Percentiles rank a stretch among this genome's conserved stretches.
Conservation (phyloP, 2,888 invertebrate genomes). For the Dysmachus trigonus region DNA sequence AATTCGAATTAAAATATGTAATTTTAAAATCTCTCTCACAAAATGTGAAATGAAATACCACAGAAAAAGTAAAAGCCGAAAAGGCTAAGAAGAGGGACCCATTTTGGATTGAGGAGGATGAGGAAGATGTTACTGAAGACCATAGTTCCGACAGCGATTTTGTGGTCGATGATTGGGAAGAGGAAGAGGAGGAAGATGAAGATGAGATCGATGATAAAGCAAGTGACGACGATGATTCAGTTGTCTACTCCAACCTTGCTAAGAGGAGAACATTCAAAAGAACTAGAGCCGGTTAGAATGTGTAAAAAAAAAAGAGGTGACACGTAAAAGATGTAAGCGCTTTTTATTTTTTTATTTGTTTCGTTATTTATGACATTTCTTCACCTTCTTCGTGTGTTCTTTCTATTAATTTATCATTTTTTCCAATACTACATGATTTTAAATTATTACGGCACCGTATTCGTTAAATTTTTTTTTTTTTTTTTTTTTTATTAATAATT, state of each 20-base stretch:
- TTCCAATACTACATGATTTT: background rate
- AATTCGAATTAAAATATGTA: background rate
- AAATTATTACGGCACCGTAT: background rate
- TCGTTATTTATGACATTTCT: background rate
- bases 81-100: background rate
- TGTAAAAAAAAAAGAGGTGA: background rate
- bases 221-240: background rate
- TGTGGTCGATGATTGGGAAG: conserved; percentile 30
- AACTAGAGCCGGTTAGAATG: conserved; percentile 6
- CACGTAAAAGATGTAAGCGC: background rate
- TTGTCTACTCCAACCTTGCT: background rate
- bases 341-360: background rate
- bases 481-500: background rate
- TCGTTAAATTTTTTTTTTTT: background rate
- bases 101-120: background rate
- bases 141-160: conserved; percentile 33
- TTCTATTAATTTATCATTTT: background rate
- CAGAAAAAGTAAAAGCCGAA: background rate
- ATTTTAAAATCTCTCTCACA: background rate
- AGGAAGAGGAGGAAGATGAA: conserved; percentile 40
- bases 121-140: background rate
- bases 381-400: background rate
- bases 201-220: conserved; percentile 42
- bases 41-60: background rate
- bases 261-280: background rate